Evolutionary conservation across 2,888 invertebrate species (phyloP).

Genomic region (Nomada ruficornis): DNA sequence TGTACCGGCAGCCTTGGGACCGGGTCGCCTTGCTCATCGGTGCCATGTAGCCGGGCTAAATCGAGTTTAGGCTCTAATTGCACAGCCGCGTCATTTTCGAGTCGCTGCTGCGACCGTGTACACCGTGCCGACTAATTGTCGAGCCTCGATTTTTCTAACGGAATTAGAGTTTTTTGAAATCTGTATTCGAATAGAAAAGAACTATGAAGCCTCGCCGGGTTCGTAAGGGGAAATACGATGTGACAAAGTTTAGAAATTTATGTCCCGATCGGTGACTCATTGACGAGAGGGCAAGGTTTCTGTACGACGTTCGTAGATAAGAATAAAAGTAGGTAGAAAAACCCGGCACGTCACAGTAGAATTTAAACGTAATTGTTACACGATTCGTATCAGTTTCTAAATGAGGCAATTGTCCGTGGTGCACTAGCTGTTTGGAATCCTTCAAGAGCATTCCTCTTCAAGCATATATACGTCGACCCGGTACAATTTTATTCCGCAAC

Average conservation of each 20-base stretch:
- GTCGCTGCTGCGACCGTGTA: neutral
- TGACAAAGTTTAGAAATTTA: no score
- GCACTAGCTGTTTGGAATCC: neutral
- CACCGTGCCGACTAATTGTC: neutral
- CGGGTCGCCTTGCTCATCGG: slow-evolving; percentile 35
- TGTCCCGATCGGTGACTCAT: no score
- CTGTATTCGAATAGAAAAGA: neutral
- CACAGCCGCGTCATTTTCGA: slow-evolving; percentile 51
- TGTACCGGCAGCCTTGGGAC: slow-evolving; percentile 66
- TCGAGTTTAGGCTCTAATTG: slow-evolving; percentile 76
- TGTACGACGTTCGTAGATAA: neutral
- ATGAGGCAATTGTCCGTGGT: neutral
- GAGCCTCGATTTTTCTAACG: no score
- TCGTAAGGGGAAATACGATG: no score
- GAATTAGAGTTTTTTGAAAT: neutral
- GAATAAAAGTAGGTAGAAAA: neutral
- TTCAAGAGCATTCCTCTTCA: neutral
- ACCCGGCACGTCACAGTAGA: neutral
- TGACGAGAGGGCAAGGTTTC: neutral
- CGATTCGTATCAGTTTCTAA: slow-evolving; percentile 14
- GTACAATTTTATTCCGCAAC: slow-evolving; percentile 10
- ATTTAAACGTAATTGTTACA: slow-evolving; percentile 4
- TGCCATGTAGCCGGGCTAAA: slow-evolving; percentile 65
- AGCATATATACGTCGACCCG: neutral
- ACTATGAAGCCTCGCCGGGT: no score